Evolutionary conservation across 2,888 invertebrate species (phyloP), one percentile per base, ranked within the genome.

Genomic region (Aphrophora alni): DNA sequence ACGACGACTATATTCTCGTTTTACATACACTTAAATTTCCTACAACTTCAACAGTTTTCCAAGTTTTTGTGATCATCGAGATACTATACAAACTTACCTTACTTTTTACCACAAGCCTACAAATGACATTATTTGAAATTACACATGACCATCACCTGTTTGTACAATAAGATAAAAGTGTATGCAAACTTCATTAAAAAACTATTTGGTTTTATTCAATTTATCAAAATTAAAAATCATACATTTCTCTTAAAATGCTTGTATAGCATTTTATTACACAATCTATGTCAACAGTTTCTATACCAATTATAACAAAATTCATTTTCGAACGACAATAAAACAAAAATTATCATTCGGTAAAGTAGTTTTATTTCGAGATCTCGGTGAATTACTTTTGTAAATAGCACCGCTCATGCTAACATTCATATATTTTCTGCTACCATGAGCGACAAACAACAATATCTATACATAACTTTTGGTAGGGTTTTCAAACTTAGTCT

Each of bases 281-380:
- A 12, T 44, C 44, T 44, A 17, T 33, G 3, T 33, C 33, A 44
- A 44, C 44, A 44, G 8, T 44, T 44, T 44, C 12, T 44, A 14
- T 44, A 44, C 44, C 44, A 44, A 33, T 10, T 33, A 33, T 44
- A 44, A 44, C n/a, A 44, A 44, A 14, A 44, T 14, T 44, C 8
- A 44, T 14, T 14, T 44, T 44, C 44, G 2, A 14, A 59, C 5
- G 59, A 59, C 59, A 59, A 59, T 59, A 59, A 59, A 59, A 59
- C 59, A 59, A 59, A 59, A 59, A 59, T 21, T n/a, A 59, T 59
- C 10, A 59, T 59, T 59, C 59, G 21, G 59, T 3, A 59, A 59
- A 59, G 59, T 59, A 59, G 10, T 59, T 44, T 59, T 59, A 59
- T 59, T 59, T 59, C 59, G 59, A 59, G 59, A 59, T 59, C 59